Evolutionary conservation across 1,140 invertebrate species (phyloP).

Genomic region (Drosophila novamexicana): DNA sequence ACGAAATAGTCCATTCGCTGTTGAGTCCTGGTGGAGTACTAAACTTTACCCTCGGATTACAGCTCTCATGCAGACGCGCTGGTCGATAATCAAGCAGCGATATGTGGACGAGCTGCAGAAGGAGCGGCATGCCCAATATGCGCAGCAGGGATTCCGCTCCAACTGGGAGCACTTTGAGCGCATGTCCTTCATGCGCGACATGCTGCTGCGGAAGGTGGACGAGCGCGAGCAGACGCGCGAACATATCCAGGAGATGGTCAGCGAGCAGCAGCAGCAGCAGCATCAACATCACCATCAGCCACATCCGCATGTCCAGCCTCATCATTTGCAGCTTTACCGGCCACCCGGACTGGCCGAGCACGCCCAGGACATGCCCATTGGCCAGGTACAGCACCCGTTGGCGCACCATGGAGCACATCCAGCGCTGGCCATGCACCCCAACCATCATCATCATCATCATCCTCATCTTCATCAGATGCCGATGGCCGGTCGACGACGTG

Average conservation of each 20-base stretch:
- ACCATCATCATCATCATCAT: conserved; percentile 33
- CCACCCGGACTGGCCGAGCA: conserved; percentile 61
- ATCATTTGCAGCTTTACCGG: conserved; percentile 51
- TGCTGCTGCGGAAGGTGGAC: conserved; percentile 73
- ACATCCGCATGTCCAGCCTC: conserved; percentile 31
- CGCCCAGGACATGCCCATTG: conserved; percentile 73
- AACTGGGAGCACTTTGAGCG: conserved; percentile 83
- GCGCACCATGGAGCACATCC: conserved; percentile 34
- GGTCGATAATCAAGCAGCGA: conserved; percentile 80
- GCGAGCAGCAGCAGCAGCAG: conserved; percentile 75
- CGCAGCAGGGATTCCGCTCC: conserved; percentile 70
- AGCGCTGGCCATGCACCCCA: conserved; percentile 43
- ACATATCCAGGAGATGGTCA: conserved; percentile 80
- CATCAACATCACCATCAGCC: conserved; percentile 33
- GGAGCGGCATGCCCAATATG: conserved; percentile 71
- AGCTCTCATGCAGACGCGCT: conserved; percentile 78
- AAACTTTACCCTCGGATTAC: not conserved
- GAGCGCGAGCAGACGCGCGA: conserved; percentile 79
- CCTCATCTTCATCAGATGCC: conserved; percentile 42
- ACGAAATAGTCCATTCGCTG: no score
- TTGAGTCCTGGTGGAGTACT: no score
- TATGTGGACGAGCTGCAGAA: conserved; percentile 81
- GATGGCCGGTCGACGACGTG: conserved; percentile 39
- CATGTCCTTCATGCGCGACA: conserved; percentile 79
- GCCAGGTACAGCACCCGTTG: conserved; percentile 63